These are phyloP conservation scores for Parnassius apollo DNA, from an alignment of 2,888 invertebrate genomes.

Conservation along the genomic window DNA sequence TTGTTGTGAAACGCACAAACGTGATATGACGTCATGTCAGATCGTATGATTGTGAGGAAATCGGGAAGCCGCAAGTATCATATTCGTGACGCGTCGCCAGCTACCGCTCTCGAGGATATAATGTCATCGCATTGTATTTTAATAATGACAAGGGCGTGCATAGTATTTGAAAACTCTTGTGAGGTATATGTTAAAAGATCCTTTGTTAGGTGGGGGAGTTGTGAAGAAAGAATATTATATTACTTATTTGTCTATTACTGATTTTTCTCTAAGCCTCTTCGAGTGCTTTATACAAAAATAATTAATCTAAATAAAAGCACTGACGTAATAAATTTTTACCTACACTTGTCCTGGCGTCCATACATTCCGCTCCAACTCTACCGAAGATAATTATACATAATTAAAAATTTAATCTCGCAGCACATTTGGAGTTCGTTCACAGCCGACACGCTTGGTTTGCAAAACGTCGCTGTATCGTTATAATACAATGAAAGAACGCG, in stretches of 20 bases:
- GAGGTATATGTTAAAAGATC: constrained; percentile 17
- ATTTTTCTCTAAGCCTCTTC: no score
- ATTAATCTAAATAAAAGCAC: no score
- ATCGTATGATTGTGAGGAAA: constrained; percentile 7
- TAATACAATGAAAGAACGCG: constrained; percentile 18
- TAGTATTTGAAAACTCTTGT: constrained; percentile 12
- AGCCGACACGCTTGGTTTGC: constrained; percentile 19
- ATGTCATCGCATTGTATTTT: constrained; percentile 30
- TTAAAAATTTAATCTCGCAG: constrained; percentile 7
- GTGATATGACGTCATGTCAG: background rate
- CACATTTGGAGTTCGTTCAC: constrained; percentile 23
- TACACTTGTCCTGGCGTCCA: background rate
- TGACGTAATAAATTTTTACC: no score
- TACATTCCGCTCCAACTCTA: constrained; percentile 26
- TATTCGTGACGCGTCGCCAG: constrained; percentile 17
- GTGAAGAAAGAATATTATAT: no score
- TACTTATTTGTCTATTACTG: no score
- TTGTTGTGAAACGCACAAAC: background rate
- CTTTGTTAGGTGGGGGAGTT: no score
- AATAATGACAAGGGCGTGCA: constrained; percentile 24
- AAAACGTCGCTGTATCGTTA: constrained; percentile 13
- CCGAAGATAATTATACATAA: constrained; percentile 4
- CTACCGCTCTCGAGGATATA: constrained; percentile 1
- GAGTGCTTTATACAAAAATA: no score
- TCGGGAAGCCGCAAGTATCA: constrained; percentile 12